Percentiles rank a stretch among this genome's conserved stretches.
Evolutionary conservation across 92 coral and sea anemone species (phyloP).

Genomic region (Umimayanthus kanabou): DNA sequence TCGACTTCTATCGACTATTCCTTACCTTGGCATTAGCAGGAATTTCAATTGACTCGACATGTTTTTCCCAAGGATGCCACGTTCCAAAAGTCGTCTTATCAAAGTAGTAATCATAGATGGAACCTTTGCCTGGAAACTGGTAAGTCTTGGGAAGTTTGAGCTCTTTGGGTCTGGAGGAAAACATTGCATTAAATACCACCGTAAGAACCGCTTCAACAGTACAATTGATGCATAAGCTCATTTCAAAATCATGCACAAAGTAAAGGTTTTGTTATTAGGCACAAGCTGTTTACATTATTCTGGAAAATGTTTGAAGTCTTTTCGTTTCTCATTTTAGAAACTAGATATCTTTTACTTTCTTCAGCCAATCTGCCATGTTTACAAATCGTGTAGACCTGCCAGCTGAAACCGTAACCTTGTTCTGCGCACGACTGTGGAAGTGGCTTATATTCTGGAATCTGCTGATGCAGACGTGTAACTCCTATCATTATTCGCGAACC

Average conservation of each 20-base stretch:
- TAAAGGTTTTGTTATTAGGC: no score
- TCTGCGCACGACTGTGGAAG: no score
- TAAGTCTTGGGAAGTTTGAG: slow-evolving; percentile 89
- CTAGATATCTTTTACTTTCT: no score
- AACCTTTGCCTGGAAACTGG: slow-evolving; percentile 94
- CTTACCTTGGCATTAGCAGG: slow-evolving; percentile 85
- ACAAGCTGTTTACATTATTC: not conserved
- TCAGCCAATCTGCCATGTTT: no score
- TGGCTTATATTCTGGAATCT: no score
- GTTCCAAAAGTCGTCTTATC: slow-evolving; percentile 97
- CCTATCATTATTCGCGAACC: no score
- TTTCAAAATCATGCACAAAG: no score
- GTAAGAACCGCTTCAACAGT: not conserved
- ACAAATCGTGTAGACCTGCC: no score
- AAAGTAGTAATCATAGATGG: slow-evolving; percentile 91
- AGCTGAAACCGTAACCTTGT: no score
- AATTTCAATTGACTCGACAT: slow-evolving; percentile 77
- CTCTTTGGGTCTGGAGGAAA: slow-evolving; percentile 77
- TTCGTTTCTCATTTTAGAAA: no score
- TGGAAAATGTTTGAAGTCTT: not conserved
- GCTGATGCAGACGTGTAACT: no score
- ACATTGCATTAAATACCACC: not conserved
- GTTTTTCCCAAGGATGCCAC: slow-evolving; percentile 99
- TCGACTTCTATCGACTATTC: no score
- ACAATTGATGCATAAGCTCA: not conserved